Base-by-base conservation (phyloP, 2,113 vertebrate genomes). In the Cathartes aura region DNA sequence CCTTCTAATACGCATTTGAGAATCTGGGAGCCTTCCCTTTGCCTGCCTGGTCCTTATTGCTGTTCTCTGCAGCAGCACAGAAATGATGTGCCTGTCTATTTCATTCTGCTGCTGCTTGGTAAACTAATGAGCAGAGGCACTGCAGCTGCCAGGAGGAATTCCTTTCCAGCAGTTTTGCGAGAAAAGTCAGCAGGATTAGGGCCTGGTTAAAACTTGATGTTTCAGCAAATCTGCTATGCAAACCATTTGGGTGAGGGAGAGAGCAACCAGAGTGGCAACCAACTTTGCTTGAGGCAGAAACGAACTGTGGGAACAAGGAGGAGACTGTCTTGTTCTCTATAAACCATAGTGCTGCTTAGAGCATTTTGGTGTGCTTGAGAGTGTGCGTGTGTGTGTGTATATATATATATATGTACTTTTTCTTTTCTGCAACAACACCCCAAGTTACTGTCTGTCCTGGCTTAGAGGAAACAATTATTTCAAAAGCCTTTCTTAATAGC, bases 191-290 rank as follows among this genome's bases (percentile, higher is more conserved):
- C 97, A 90, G 96, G 97, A 96, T 97, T 97, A 97, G 79, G 96
- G 96, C 93, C 92, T 92, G 88, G 96, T 97, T 97, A 94, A 93
- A 96, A 97, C 95, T 95, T 97, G 96, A 94, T 93, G 93, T 92
- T 97, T 97, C 97, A 97, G 95, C 97, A 92, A 12, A 97, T 97
- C 93, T 97, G 96, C 96, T 96, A 93, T 96, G 95, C 96, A 97
- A 97, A 97, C 96, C 85, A 52, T 97, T 97, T 95, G 95, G 86
- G 68, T 96, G 90, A 97, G 95, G 85, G 93, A 96, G 95, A 94
- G 92, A 96, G 95, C 82, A 95, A 96, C 95, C 90, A 93, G 93
- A 97, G 93, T 95, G 92, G 97, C 95, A 90, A 97, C 97, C 95
- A 80, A 83, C 93, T 86, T 94, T 34, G 97, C 96, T 97, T 58